Conservation (phyloP, 1,140 invertebrate genomes). For the Matsumurasca onukii region DNA sequence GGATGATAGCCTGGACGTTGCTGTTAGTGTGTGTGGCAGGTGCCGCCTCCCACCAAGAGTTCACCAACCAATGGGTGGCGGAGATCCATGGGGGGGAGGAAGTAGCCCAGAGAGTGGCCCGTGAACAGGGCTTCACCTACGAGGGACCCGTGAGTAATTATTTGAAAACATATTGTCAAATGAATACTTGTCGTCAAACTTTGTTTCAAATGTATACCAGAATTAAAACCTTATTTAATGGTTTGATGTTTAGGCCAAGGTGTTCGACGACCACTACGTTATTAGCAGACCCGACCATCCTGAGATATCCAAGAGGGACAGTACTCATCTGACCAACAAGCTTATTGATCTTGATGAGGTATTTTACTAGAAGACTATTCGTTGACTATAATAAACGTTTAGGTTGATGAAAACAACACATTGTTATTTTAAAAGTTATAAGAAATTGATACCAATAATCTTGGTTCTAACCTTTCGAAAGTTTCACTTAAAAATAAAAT, state of each 20-base stretch:
- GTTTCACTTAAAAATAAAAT: not conserved
- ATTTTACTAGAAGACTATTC: no score
- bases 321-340: not conserved
- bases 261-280: constrained; percentile 6
- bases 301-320: constrained; percentile 5
- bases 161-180: not conserved
- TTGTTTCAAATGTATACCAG: not conserved
- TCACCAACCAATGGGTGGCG: constrained; percentile 4
- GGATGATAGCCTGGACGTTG: not conserved
- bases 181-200: not conserved
- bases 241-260: not conserved
- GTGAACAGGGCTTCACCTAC: constrained; percentile 1
- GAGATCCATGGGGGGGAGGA: not conserved
- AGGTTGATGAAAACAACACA: not conserved
- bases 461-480: not conserved
- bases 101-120: not conserved
- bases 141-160: not conserved
- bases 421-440: not conserved
- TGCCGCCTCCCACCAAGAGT: not conserved
- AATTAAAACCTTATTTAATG: not conserved
- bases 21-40: not conserved
- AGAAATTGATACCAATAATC: not conserved
- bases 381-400: no score
- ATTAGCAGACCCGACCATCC: not conserved
- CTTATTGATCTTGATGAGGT: not conserved